Evolutionary conservation across 2,113 vertebrate species (phyloP), one percentile per base, ranked within the genome.

Genomic region (Empidonax alnorum): DNA sequence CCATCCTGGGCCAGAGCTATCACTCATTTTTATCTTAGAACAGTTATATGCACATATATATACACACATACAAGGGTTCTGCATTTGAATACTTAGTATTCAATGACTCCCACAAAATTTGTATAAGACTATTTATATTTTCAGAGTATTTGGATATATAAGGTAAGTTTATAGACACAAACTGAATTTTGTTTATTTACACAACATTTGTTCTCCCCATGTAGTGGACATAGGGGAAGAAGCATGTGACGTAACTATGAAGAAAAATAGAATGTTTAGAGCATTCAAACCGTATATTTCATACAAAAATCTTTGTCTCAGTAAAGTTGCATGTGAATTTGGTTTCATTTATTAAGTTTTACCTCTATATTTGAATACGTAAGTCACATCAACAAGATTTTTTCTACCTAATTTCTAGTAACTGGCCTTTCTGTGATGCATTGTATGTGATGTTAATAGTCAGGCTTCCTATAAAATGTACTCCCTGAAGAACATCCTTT

Each of bases 371-470:
- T 87, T 72, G 24, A 91, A 58, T 61, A 46, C 23, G 6, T 53
- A 74, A 55, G 44, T 90, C 33, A 91, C 46, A 19, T 30, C 86
- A 90, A 44, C 74, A 30, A 73, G 56, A 71, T 79, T 89, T 92
- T 94, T 82, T 44, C 37, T 74, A 9, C 23, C 20, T 15, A 61
- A 46, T 66, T 33, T 84, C 41, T 69, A 53, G 18, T 44, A 84
- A 68, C 1, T 41, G 42, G 31, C 42, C 25, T 83, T 93, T 79
- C 46, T 46, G 28, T 41, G 21, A 22, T 47, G 27, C 22, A 67
- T 27, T 39, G 12, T 19, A 47, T 46, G 25, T 53, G 22, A 33
- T 49, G 76, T 53, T 66, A 61, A 65, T 56, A 77, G 67, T 24
- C 44, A 83, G 14, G 17, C 69, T 82, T 89, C 58, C 59, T 71